These are phyloP conservation scores for Distichodus sexfasciatus DNA, from an alignment of 2,797 vertebrate species.

Conservation along the genomic window DNA sequence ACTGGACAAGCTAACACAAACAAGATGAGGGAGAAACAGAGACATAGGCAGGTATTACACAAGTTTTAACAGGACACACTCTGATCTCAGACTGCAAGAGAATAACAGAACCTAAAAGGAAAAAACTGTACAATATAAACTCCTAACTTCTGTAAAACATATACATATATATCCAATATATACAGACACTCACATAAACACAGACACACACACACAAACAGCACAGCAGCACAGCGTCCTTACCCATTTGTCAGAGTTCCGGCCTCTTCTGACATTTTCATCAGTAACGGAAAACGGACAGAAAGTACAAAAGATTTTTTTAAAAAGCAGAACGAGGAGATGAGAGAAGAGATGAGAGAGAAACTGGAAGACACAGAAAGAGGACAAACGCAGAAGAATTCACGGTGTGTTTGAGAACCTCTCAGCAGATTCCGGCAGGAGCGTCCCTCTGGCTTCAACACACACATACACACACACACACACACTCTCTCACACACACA, in stretches of 20 bases:
- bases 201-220: constrained; percentile 24
- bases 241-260: constrained; percentile 73
- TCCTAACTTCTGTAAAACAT: no score
- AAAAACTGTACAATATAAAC: no score
- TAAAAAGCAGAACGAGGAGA: not conserved
- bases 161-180: no score
- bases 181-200: no score
- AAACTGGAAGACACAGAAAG: constrained; percentile 36
- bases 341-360: constrained; percentile 9
- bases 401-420: constrained; percentile 27
- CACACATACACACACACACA: constrained; percentile 4
- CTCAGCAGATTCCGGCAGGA: constrained; percentile 31
- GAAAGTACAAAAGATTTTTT: constrained; percentile 5
- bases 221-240: constrained; percentile 50
- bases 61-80: no score
- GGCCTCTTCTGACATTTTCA: constrained; percentile 79
- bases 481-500: constrained; percentile 7
- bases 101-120: no score
- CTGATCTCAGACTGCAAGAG: no score
- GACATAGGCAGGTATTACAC: not conserved
- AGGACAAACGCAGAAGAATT: constrained; percentile 30
- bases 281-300: constrained; percentile 54
- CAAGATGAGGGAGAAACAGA: constrained; percentile 28
- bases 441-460: constrained; percentile 33
- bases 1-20: constrained; percentile 39